Conservation (phyloP, 1,140 invertebrate genomes). For the Lucilia cuprina region DNA sequence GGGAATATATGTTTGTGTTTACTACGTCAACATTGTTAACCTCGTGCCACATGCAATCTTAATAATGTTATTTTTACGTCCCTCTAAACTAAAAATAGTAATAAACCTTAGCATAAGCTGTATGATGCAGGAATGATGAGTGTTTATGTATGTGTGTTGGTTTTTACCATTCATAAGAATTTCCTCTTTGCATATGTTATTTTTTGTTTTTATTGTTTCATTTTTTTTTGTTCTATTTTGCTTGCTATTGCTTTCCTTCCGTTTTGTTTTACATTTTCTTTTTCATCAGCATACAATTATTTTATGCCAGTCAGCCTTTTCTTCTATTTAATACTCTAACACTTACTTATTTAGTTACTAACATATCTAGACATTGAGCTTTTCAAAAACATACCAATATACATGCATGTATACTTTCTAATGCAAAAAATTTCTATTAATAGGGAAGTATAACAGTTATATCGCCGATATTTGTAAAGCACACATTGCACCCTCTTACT, state of each 20-base stretch:
- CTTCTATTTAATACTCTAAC: neutral
- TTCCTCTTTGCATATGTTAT: neutral
- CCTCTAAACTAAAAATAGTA: no score
- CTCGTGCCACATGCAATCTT: conserved; percentile 33
- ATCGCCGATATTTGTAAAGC: no score
- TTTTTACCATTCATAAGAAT: neutral
- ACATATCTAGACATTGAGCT: neutral
- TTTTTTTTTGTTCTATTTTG: no score
- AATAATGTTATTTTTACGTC: neutral
- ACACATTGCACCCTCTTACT: no score
- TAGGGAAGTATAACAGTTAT: no score
- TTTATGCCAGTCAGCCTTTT: neutral
- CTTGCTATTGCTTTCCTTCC: neutral
- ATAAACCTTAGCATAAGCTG: neutral
- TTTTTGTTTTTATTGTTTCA: neutral
- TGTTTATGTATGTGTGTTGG: no score
- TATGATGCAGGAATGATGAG: neutral
- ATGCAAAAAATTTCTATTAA: no score
- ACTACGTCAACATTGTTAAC: conserved; percentile 31
- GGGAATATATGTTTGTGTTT: conserved; percentile 5
- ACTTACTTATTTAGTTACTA: neutral
- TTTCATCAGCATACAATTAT: neutral
- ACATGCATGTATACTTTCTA: neutral
- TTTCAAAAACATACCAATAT: neutral
- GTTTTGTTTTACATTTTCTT: neutral